Conservation (phyloP, 2,113 vertebrate genomes). For the Herpetotheres cachinnans region DNA sequence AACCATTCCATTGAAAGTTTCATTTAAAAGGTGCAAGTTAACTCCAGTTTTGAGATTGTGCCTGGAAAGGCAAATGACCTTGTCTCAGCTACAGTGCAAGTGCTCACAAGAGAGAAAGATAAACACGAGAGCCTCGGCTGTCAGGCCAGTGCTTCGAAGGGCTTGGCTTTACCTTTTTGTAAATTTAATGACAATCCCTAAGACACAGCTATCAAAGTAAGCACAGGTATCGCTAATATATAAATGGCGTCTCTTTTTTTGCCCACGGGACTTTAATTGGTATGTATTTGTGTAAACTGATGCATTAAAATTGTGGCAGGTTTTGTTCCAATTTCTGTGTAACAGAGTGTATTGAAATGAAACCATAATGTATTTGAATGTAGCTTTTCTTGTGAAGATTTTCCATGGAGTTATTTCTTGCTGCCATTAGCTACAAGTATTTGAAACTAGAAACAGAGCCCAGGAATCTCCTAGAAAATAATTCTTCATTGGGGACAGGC, state of each 20-base stretch:
- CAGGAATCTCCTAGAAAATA: background rate
- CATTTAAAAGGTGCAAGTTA: background rate
- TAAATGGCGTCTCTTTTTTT: background rate
- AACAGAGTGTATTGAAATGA: background rate
- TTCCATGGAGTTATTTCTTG: background rate
- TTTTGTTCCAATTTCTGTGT: background rate
- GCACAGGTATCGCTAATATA: background rate
- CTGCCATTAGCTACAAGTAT: background rate
- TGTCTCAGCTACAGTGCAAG: background rate
- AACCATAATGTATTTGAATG: background rate
- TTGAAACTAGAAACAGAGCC: background rate
- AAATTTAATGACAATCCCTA: background rate
- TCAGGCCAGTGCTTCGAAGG: accelerated
- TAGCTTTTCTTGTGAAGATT: background rate
- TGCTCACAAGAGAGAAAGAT: background rate
- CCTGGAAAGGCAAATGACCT: background rate
- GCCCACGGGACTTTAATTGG: background rate
- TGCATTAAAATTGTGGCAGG: background rate
- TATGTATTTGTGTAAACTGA: background rate
- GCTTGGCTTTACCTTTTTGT: background rate
- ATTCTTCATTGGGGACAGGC: background rate
- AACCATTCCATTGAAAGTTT: background rate
- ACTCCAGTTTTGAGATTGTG: background rate
- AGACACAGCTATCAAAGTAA: background rate
- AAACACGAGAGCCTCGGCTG: background rate